phyloP scores from a whole-genome alignment of 2,888 invertebrate genomes.

The Melinopterus prodromus region DNA sequence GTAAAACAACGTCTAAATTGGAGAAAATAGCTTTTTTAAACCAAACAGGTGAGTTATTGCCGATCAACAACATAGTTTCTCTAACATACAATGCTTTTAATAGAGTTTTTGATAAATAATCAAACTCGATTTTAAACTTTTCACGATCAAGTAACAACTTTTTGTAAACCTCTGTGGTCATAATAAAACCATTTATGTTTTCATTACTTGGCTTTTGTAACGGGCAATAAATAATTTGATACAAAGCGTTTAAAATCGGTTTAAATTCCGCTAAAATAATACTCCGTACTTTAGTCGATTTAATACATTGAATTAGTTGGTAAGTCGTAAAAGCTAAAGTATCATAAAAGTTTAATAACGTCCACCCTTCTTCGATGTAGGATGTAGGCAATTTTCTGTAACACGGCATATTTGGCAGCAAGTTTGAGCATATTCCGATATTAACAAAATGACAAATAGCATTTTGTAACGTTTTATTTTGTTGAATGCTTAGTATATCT shows the following conservation, averaged over 20 bases:
- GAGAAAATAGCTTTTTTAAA: constrained; percentile 68
- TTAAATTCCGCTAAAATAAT: constrained; percentile 66
- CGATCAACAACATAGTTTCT: constrained; percentile 72
- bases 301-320: constrained; percentile 62
- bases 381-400: constrained; percentile 38
- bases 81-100: constrained; percentile 71
- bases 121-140: constrained; percentile 63
- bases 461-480: constrained; percentile 70
- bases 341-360: constrained; percentile 63
- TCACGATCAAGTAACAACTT: constrained; percentile 63
- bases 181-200: constrained; percentile 56
- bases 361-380: constrained; percentile 54
- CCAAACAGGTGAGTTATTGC: constrained; percentile 68
- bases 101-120: constrained; percentile 64
- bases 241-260: constrained; percentile 71
- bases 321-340: constrained; percentile 63
- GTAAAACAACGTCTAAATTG: constrained; percentile 68
- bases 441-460: constrained; percentile 70
- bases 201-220: constrained; percentile 65
- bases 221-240: constrained; percentile 75
- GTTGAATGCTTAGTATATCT: constrained; percentile 70
- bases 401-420: constrained; percentile 64
- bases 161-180: constrained; percentile 67
- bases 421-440: constrained; percentile 72
- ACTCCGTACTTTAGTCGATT: constrained; percentile 64